Evolutionary conservation across 2,797 vertebrate species (phyloP).

Genomic region (Danio aesculapii): DNA sequence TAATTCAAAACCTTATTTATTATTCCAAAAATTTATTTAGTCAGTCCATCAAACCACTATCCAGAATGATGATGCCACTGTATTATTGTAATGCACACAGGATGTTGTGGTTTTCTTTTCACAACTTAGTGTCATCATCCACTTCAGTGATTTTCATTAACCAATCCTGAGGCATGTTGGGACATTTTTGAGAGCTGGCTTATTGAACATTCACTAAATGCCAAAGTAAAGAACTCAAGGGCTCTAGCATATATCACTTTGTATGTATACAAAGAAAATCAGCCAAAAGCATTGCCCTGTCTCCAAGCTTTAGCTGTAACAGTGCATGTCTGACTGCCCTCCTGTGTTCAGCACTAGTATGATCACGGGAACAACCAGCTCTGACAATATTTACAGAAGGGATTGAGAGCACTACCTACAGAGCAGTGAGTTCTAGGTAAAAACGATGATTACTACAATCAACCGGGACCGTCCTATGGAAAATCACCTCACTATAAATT

Average conservation of each 20-base stretch:
- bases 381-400: conserved; percentile 16
- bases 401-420: conserved; percentile 2
- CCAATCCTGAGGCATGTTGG: neutral
- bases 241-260: neutral
- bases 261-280: neutral
- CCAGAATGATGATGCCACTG: neutral
- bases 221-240: neutral
- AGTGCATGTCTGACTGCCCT: conserved; percentile 14
- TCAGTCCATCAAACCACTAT: neutral
- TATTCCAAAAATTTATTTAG: no score
- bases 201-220: neutral
- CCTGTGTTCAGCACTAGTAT: conserved; percentile 9
- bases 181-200: neutral
- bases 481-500: conserved; percentile 35
- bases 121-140: conserved; percentile 17
- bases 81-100: neutral
- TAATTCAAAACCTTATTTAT: no score
- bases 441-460: conserved; percentile 42
- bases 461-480: conserved; percentile 10
- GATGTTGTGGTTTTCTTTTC: neutral
- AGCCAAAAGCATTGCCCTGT: neutral
- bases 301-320: neutral
- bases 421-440: conserved; percentile 14
- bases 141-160: conserved; percentile 25
- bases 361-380: neutral